Evolutionary conservation across 2,797 vertebrate species (phyloP).

Genomic region (Brotula barbata): DNA sequence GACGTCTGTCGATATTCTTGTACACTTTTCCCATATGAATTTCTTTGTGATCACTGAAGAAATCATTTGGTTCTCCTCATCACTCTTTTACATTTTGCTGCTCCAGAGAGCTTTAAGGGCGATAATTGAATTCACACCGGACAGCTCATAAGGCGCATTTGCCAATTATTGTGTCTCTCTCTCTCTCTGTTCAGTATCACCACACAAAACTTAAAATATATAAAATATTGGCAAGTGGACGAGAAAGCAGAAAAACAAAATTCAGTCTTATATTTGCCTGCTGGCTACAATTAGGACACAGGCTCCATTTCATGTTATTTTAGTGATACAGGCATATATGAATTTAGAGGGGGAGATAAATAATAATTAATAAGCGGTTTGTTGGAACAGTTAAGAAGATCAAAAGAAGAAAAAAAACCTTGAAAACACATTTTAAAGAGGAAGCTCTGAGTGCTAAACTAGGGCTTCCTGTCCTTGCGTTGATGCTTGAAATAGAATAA

Average conservation of each 20-base stretch:
- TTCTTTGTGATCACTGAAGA: not conserved
- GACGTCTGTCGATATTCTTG: conserved; percentile 2
- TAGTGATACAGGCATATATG: too few relatives aligned
- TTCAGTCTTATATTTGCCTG: too few relatives aligned
- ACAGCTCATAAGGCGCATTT: conserved; percentile 20
- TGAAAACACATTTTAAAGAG: not conserved
- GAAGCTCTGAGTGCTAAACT: not conserved
- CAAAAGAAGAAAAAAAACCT: not conserved
- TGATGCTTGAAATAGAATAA: conserved; percentile 46
- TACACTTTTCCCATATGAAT: not conserved
- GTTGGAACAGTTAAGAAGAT: not conserved
- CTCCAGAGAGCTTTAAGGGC: conserved; percentile 6
- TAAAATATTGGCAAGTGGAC: too few relatives aligned
- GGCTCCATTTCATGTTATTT: too few relatives aligned
- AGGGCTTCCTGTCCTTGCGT: conserved; percentile 9
- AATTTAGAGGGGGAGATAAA: too few relatives aligned
- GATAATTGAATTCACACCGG: conserved; percentile 15
- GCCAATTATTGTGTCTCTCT: conserved; percentile 4
- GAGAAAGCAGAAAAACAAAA: too few relatives aligned
- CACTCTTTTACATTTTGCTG: conserved; percentile 8
- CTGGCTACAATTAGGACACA: too few relatives aligned
- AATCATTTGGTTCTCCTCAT: conserved; percentile 12
- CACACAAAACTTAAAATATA: too few relatives aligned
- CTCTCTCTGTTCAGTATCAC: too few relatives aligned
- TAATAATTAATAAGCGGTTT: too few relatives aligned